Evolutionary conservation across 2,888 invertebrate species (phyloP), one percentile per base, ranked within the genome.

Genomic region (Colletes collaris): DNA sequence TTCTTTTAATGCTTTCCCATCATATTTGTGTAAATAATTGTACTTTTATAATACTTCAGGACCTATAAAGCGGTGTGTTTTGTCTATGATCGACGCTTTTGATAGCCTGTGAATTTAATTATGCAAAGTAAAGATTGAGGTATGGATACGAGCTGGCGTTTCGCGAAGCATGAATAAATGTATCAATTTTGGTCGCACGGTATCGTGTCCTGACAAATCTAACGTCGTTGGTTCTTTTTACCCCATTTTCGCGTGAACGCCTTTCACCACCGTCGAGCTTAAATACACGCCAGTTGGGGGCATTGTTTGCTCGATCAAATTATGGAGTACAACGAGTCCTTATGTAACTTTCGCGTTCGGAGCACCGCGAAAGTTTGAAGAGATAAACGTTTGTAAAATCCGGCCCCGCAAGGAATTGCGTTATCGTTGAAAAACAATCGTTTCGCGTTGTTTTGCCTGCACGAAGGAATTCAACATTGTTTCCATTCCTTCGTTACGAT

Each of bases 291-390:
- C 50, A 50, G 40, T 62, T 1, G 58, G 49, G 49, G 19, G 64
- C 27, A 79, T 79, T 79, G 79, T 79, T 80, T 67, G 70, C 50
- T 13, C 74, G 81, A 85, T 81, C 72, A 82, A 85, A 86, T 85
- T 85, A 83, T 77, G 75, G 81, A 80, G 77, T 81, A 76, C 74
- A 63, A 77, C 77, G 77, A 77, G 55, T 58, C 46, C 16, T 59
- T 62, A 62, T 66, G 65, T 27, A 62, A 70, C 69, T 62, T 70
- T 62, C 69, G 69, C 35, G 65, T 69, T 53, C 11, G 4, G 50
- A 55, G 56, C 56, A 64, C 50, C 66, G 71, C 79, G 79, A 67
- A 55, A 59, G 78, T 79, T 79, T 83, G 78, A 85, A 84, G 77
- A 55, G 65, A 40, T 49, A 56, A 56, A n/a, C 40, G 40, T n/a